Conservation (phyloP, 2,888 invertebrate species). For the Azorinus chamasolen region DNA sequence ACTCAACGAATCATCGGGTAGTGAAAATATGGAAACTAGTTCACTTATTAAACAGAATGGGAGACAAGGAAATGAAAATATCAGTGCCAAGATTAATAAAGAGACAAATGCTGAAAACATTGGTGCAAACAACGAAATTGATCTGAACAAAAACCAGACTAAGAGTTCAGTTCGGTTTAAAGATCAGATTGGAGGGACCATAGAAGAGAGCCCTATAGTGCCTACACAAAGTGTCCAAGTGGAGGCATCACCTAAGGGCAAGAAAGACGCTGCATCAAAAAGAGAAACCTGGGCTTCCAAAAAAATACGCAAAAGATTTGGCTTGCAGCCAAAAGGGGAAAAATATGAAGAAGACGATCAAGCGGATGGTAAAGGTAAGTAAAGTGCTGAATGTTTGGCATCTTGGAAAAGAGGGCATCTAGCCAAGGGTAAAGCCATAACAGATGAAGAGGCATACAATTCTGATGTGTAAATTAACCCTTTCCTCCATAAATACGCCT, state of each 20-base stretch:
- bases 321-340: slow-evolving; percentile 15
- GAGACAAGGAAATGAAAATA: background rate
- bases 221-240: slow-evolving; percentile 28
- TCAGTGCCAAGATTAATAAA: background rate
- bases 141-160: slow-evolving; percentile 55
- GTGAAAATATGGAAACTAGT: too few relatives aligned
- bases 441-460: too few relatives aligned
- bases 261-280: slow-evolving; percentile 47
- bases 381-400: background rate
- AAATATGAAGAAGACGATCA: slow-evolving; percentile 48
- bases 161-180: slow-evolving; percentile 47
- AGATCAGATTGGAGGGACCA: slow-evolving; percentile 31
- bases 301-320: slow-evolving; percentile 57
- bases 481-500: too few relatives aligned
- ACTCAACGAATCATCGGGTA: background rate
- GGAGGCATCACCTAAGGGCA: slow-evolving; percentile 31
- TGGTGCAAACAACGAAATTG: slow-evolving; percentile 15
- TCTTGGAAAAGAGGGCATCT: background rate
- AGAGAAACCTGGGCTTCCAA: slow-evolving; percentile 67
- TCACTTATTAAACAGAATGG: too few relatives aligned
- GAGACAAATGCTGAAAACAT: background rate
- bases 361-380: slow-evolving; percentile 51
- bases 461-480: too few relatives aligned
- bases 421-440: too few relatives aligned
- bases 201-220: slow-evolving; percentile 32